phyloP scores from a whole-genome alignment of 2,888 invertebrate species.

The Rhamnusium bicolor region DNA sequence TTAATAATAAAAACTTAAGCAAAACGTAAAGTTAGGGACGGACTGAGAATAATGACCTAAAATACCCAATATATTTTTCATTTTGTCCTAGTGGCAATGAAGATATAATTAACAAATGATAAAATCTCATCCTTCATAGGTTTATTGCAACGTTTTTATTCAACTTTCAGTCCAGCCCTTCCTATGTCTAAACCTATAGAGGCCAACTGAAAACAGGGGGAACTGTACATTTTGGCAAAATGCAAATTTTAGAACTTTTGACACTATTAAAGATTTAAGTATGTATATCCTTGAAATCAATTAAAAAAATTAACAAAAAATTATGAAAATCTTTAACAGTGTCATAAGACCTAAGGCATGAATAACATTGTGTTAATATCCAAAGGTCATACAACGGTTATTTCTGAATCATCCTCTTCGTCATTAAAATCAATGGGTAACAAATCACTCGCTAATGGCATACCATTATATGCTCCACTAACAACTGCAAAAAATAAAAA shows the following conservation, averaged over 20 bases:
- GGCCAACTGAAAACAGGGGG: background rate
- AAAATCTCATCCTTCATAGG: background rate
- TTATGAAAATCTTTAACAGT: constrained; percentile 14
- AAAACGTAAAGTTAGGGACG: background rate
- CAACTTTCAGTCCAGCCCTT: constrained; percentile 6
- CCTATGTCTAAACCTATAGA: background rate
- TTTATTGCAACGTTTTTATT: background rate
- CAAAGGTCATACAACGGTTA: constrained; percentile 64
- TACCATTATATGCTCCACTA: constrained; percentile 52
- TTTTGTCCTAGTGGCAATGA: background rate
- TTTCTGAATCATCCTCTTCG: constrained; percentile 65
- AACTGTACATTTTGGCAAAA: constrained; percentile 19
- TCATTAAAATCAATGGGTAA: constrained; percentile 58
- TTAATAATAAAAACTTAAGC: constrained; percentile 9
- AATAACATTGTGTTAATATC: constrained; percentile 36
- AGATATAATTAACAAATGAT: background rate
- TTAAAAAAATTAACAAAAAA: background rate
- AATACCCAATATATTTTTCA: background rate
- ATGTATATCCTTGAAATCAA: background rate
- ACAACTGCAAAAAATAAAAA: constrained; percentile 52
- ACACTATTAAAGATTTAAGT: constrained; percentile 17
- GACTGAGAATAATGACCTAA: background rate
- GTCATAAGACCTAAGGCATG: constrained; percentile 22
- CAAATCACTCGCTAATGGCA: constrained; percentile 56
- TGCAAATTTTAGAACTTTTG: background rate